Base-by-base conservation (phyloP, 2,797 vertebrate genomes). In the Brachymystax lenok region DNA sequence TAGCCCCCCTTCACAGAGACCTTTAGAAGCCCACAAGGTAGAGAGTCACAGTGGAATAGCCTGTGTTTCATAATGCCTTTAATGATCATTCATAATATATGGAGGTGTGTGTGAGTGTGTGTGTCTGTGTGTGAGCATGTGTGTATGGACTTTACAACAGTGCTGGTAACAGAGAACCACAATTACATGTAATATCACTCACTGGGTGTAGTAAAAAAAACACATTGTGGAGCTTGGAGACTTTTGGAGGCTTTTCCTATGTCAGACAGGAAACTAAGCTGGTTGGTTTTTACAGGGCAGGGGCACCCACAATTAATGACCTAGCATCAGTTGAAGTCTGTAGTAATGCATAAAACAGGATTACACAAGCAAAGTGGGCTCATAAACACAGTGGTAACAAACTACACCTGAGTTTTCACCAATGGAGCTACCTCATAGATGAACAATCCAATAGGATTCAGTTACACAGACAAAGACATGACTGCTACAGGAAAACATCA, bases 271-370 rank as follows among this genome's bases (percentile, higher is more conserved):
- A 93, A 92, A 87, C 82, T 69, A 87, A 88, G 74, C 64, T 40
- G 77, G 33, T 84, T 40, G 77, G 50, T 84, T 84, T 92, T 93
- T 89, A 91, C 82, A 83, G 86, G 79, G 80, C 74, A 77, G 85
- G 73, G 85, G 89, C 82, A 88, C 88, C 88, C 73, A 50, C 87
- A 91, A 86, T 85, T 84, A 90, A 90, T 90, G 84, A 88, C 83
- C 83, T 84, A 86, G 85, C 82, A 77, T 63, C 76, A 77, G 82
- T 82, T 84, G 79, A 83, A 85, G 83, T 73, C 76, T 76, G 76
- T 69, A 33, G 51, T 87, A 90, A 88, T 89, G 91, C 90, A 91
- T 89, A 90, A 90, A 89, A 86, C 90, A 83, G 85, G 89, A 91
- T 91, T 92, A 86, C 87, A 85, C 83, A 77, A 77, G 84, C 21